A percentile compares a stretch with the other conserved stretches of the same genome.
These are phyloP conservation scores for Gambusia yucatana DNA, from an alignment of 2,797 vertebrate genomes.

Conservation along the genomic window DNA sequence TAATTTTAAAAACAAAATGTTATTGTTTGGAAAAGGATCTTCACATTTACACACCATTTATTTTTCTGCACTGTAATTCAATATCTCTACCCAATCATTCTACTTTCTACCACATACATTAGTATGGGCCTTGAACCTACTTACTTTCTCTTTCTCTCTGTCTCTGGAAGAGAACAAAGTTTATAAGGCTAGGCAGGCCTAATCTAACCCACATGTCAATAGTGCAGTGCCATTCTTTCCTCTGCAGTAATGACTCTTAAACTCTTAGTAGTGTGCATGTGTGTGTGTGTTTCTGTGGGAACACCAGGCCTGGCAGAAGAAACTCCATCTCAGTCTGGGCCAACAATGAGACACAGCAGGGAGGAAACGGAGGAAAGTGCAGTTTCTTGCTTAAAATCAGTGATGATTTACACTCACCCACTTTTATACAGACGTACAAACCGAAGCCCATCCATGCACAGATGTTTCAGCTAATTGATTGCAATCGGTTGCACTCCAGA, in stretches of 20 bases:
- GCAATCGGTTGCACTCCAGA: conserved; percentile 49
- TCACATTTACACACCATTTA: conserved; percentile 13
- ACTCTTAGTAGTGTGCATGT: conserved; percentile 27
- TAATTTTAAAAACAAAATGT: background rate
- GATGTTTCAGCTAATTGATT: conserved; percentile 71
- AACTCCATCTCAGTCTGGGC: conserved; percentile 39
- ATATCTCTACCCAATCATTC: conserved; percentile 35
- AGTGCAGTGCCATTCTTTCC: conserved; percentile 64
- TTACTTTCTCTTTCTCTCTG: conserved; percentile 25
- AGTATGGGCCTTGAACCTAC: conserved; percentile 33
- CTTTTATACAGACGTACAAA: conserved; percentile 26
- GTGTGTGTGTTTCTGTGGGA: conserved; percentile 37
- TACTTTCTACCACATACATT: conserved; percentile 58
- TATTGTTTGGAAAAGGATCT: conserved; percentile 41
- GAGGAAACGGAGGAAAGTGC: conserved; percentile 57
- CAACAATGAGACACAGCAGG: conserved; percentile 57
- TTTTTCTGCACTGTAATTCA: conserved; percentile 19
- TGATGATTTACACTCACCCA: conserved; percentile 57
- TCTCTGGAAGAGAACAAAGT: conserved; percentile 57
- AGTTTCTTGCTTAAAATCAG: conserved; percentile 66
- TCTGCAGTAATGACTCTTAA: conserved; percentile 64
- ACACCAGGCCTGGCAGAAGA: conserved; percentile 61
- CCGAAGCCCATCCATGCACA: conserved; percentile 49
- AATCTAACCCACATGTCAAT: conserved; percentile 77
- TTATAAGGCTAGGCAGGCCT: conserved; percentile 65